phyloP scores from a whole-genome alignment of 2,113 vertebrate species.

The Labeo rohita region DNA sequence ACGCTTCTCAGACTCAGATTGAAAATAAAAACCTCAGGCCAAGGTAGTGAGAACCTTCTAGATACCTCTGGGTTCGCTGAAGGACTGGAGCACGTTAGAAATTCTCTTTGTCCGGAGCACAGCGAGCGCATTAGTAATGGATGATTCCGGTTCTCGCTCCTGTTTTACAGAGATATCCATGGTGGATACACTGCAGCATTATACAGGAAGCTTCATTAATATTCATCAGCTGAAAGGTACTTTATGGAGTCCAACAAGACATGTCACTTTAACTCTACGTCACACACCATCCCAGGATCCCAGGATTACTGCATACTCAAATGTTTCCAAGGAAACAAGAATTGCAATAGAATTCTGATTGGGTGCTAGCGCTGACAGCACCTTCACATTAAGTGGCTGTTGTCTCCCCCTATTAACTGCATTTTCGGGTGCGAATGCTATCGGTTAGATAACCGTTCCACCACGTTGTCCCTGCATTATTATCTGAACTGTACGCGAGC shows the following conservation, averaged over 20 bases:
- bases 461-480: neutral
- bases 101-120: neutral
- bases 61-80: slow-evolving; percentile 1
- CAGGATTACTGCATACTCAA: slow-evolving; percentile 18
- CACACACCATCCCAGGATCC: slow-evolving; percentile 3
- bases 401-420: slow-evolving; percentile 24
- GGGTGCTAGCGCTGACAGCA: slow-evolving; percentile 3
- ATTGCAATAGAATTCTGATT: slow-evolving; percentile 17
- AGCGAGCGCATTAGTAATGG: slow-evolving; percentile 37
- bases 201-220: slow-evolving; percentile 45
- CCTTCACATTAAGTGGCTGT: slow-evolving; percentile 28
- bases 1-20: neutral
- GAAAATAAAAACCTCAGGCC: neutral
- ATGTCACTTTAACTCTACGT: slow-evolving; percentile 31
- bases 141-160: slow-evolving; percentile 27
- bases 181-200: slow-evolving; percentile 1
- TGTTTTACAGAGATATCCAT: slow-evolving; percentile 29
- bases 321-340: slow-evolving; percentile 38
- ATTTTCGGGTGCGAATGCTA: neutral
- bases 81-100: slow-evolving; percentile 18
- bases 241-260: slow-evolving; percentile 37
- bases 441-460: neutral
- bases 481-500: neutral
- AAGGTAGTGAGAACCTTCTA: neutral
- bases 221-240: slow-evolving; percentile 37